Evolutionary conservation across 2,797 vertebrate genomes (phyloP).

Genomic region (Rachycentron canadum): DNA sequence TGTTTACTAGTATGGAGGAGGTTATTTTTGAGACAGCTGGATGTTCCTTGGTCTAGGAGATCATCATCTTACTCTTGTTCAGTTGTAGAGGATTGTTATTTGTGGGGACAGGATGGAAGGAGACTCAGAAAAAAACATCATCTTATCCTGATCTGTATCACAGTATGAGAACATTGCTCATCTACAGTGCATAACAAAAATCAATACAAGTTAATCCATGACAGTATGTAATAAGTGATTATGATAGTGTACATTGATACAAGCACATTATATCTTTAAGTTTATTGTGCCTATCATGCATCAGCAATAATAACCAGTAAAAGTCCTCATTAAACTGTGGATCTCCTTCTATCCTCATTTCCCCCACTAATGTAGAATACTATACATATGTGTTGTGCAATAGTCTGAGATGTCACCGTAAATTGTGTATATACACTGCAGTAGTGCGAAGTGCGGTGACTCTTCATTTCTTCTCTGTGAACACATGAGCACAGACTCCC

Average conservation of each 20-base stretch:
- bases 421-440: constrained; percentile 53
- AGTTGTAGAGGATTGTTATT: constrained; percentile 46
- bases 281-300: constrained; percentile 73
- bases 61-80: constrained; percentile 40
- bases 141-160: constrained; percentile 30
- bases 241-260: constrained; percentile 59
- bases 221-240: constrained; percentile 56
- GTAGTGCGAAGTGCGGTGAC: constrained; percentile 42
- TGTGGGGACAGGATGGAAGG: constrained; percentile 63
- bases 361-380: constrained; percentile 70
- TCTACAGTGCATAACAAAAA: constrained; percentile 34
- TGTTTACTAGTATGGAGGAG: constrained; percentile 29
- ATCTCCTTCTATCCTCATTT: constrained; percentile 67
- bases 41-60: constrained; percentile 23
- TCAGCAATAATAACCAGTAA: constrained; percentile 78
- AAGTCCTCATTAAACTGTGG: constrained; percentile 43
- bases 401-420: constrained; percentile 61
- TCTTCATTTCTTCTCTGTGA: constrained; percentile 25
- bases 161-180: constrained; percentile 23
- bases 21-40: constrained; percentile 39
- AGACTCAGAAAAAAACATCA: constrained; percentile 46
- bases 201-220: constrained; percentile 35
- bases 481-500: constrained; percentile 53
- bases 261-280: constrained; percentile 54
- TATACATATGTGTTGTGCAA: constrained; percentile 75